Evolutionary conservation across 1,140 invertebrate species (phyloP), one percentile per base, ranked within the genome.

Genomic region (Caenorhabditis briggsae): DNA sequence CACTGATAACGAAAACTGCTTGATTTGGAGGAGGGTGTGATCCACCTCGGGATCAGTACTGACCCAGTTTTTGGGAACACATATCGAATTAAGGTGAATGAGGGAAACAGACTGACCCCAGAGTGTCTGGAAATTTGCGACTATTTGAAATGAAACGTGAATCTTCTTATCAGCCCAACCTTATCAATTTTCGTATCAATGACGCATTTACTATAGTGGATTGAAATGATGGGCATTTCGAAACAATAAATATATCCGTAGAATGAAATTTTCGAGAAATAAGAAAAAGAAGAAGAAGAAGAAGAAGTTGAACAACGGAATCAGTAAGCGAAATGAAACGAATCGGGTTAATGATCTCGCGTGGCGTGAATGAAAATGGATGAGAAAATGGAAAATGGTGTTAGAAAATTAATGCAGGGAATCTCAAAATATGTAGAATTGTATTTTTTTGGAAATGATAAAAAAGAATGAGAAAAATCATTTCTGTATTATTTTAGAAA

Each of bases 291-390:
- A 78, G 25, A 25, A 5, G 23, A 16, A 61, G 23, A 78, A 50
- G 70, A 50, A 46, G 70, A 50, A 78, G 48, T n/a, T 46, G 70
- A 50, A 78, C 20, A 78, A 18, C 70, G 70, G 14, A 78, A 78
- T 78, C 70, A 78, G 70, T 78, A 78, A 53, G 70, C 70, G 70
- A 50, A 50, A 18, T 78, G 70, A 50, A 50, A 18, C 50, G 70
- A 78, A 78, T 78, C 70, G 70, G 70, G 70, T 78, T 78, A 78
- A 78, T 78, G 70, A 78, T 50, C 70, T 78, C 46, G 70, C 70
- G 46, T 78, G 70, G 46, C 70, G 70, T 50, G 33, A 33, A 33
- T 33, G 33, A 33, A 33, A 33, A 33, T 33, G 33, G 33, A 33
- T n/a, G 46, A 7, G 2, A 48, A 11, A 46, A n/a, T n/a, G 12